Percentiles rank a stretch among this genome's conserved stretches.
These are phyloP conservation scores for Mantis religiosa DNA, from an alignment of 2,888 invertebrate genomes.

Conservation along the genomic window DNA sequence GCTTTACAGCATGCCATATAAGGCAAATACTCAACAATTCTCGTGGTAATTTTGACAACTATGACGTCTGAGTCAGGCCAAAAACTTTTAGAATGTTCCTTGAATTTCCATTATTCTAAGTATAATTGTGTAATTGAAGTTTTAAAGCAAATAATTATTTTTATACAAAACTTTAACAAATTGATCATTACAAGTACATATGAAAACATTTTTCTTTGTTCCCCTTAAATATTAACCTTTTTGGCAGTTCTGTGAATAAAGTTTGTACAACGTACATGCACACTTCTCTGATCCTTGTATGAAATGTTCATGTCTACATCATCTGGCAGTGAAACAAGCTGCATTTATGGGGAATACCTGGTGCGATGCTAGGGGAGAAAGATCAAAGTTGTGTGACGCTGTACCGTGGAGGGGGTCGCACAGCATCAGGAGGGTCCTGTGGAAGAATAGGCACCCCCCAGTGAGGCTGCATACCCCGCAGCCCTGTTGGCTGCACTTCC, in stretches of 20 bases:
- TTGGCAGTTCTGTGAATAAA: not conserved
- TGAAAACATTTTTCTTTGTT: no score
- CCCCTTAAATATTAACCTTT: not conserved
- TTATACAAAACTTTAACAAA: not conserved
- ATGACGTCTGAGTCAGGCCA: no score
- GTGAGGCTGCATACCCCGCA: constrained; percentile 28
- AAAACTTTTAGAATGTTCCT: no score
- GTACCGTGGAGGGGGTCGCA: constrained; percentile 30
- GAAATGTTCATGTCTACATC: not conserved
- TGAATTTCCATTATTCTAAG: not conserved
- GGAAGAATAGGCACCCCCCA: constrained; percentile 25
- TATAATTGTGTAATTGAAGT: not conserved
- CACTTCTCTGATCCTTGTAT: not conserved
- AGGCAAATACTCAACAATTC: no score
- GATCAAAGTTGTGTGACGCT: constrained; percentile 28
- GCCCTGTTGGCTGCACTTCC: constrained; percentile 21
- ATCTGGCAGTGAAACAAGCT: not conserved
- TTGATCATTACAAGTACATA: not conserved
- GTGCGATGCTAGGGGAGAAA: not conserved
- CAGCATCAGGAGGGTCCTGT: constrained; percentile 31
- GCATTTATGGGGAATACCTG: not conserved
- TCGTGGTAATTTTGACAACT: no score
- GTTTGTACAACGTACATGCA: not conserved
- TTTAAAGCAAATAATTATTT: not conserved
- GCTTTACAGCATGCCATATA: no score